Percentiles rank a stretch among this genome's conserved stretches.
These are phyloP conservation scores for Lytechinus pictus DNA, from an alignment of 35 echinoderm and acorn worm species.

Conservation along the genomic window DNA sequence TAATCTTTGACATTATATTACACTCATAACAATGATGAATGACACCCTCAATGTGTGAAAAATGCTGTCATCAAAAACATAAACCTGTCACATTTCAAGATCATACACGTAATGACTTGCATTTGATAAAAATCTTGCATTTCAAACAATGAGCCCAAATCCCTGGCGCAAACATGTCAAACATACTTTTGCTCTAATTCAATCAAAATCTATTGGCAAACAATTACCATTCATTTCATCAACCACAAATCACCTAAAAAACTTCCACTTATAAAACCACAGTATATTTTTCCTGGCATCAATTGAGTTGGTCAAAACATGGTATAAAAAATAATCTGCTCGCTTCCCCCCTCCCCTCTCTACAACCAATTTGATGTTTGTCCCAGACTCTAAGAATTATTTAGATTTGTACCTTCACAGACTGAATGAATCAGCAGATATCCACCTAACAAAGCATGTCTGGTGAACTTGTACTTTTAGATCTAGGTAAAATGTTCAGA, in stretches of 20 bases:
- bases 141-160: constrained; percentile 12
- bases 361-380: neutral
- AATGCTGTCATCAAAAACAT: neutral
- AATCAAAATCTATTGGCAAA: neutral
- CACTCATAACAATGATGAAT: neutral
- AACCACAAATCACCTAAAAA: neutral
- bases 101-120: neutral
- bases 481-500: no score
- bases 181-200: neutral
- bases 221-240: constrained; percentile 13
- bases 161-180: neutral
- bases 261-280: neutral
- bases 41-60: neutral
- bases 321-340: neutral
- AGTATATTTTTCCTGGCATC: neutral
- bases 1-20: constrained; percentile 6
- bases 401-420: neutral
- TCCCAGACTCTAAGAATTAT: neutral
- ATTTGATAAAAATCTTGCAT: neutral
- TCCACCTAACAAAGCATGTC: neutral
- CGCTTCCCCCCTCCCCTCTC: neutral
- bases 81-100: neutral
- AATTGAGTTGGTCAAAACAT: neutral
- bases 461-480: neutral
- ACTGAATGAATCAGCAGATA: constrained; percentile 12